phyloP scores from a whole-genome alignment of 2,888 invertebrate genomes.

The Microchrysa polita region DNA sequence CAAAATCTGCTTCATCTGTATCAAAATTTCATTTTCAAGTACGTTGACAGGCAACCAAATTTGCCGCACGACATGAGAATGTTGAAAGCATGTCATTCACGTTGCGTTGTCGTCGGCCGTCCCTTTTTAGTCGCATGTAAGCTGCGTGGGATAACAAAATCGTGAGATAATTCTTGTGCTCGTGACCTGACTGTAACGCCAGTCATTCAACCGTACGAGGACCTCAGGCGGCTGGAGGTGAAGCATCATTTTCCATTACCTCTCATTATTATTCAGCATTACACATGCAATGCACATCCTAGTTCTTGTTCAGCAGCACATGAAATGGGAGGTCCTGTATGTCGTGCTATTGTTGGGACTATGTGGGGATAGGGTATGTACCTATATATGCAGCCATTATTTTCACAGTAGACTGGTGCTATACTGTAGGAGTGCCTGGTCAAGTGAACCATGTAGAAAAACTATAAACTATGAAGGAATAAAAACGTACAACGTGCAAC shows the following conservation, averaged over 20 bases:
- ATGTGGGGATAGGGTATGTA: too few relatives aligned
- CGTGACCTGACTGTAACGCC: conserved; percentile 40
- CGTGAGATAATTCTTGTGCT: conserved; percentile 36
- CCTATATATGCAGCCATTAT: too few relatives aligned
- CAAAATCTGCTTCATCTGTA: not conserved
- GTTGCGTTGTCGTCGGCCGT: not conserved
- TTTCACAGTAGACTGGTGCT: not conserved
- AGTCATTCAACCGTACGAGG: not conserved
- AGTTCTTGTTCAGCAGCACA: not conserved
- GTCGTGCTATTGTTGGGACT: not conserved
- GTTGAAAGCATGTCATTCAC: conserved; percentile 14
- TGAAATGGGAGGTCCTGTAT: conserved; percentile 4
- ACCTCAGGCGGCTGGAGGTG: not conserved
- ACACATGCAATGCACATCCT: conserved; percentile 35
- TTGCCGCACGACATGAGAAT: not conserved
- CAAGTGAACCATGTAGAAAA: not conserved
- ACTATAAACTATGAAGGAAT: not conserved
- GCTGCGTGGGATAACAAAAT: conserved; percentile 34
- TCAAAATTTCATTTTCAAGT: not conserved
- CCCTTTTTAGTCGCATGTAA: too few relatives aligned
- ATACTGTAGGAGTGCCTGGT: not conserved
- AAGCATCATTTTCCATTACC: conserved; percentile 25
- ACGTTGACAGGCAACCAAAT: not conserved
- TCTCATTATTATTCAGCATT: conserved; percentile 41
- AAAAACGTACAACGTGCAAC: not conserved